phyloP scores from a whole-genome alignment of 2,797 vertebrate species.

The Microctenopoma steveboyesi region DNA sequence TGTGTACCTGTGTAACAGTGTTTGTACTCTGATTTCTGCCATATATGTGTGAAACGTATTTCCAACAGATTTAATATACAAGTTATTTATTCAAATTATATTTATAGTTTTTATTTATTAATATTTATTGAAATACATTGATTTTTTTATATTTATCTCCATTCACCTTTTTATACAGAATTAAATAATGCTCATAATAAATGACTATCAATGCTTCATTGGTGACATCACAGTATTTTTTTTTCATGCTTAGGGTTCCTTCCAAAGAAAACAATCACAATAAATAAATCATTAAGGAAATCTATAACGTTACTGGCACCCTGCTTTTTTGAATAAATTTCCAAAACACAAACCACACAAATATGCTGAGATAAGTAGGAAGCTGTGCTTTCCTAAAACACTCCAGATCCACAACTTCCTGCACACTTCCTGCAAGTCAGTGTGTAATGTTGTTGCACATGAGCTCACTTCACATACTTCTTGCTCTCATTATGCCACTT shows the following conservation, averaged over 20 bases:
- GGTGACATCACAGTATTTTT: neutral
- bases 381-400: slow-evolving; percentile 85
- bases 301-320: slow-evolving; percentile 23
- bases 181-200: slow-evolving; percentile 30
- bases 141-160: neutral
- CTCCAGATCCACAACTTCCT: slow-evolving; percentile 69
- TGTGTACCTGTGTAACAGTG: slow-evolving; percentile 23
- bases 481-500: slow-evolving; percentile 39
- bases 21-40: slow-evolving; percentile 29
- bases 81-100: slow-evolving; percentile 62
- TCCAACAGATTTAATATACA: slow-evolving; percentile 52
- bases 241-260: neutral
- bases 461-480: slow-evolving; percentile 5
- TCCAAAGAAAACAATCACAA: slow-evolving; percentile 19
- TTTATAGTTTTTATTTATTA: slow-evolving; percentile 77
- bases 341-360: slow-evolving; percentile 50
- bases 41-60: slow-evolving; percentile 52
- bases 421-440: slow-evolving; percentile 47
- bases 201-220: slow-evolving; percentile 15
- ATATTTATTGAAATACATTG: slow-evolving; percentile 51
- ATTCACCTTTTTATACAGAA: neutral
- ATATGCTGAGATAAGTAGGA: slow-evolving; percentile 64
- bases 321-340: slow-evolving; percentile 55
- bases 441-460: neutral
- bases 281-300: slow-evolving; percentile 11